Evolutionary conservation across 2,888 invertebrate species (phyloP), one percentile per base, ranked within the genome.

Genomic region (Dysmachus trigonus): DNA sequence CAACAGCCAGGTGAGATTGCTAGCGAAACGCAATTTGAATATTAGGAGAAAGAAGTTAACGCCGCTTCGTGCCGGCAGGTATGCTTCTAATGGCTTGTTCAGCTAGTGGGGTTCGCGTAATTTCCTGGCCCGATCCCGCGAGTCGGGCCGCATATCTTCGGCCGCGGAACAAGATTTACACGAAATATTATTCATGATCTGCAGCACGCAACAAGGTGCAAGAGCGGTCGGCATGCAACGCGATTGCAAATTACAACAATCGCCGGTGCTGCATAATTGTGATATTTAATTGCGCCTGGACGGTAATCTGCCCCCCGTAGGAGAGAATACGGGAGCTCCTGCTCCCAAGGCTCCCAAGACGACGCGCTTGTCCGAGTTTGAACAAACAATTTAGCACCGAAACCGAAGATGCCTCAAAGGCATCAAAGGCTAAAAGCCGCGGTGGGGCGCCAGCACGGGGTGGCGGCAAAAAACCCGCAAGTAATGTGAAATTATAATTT

Each of bases 401-500:
- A 33, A 73, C 31, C 27, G 13, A 73, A 73, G 31, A 33, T n/a
- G 31, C 33, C 31, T n/a, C 33, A 13, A 33, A 73, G 18, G 73
- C 73, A 73, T 73, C 22, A 76, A 76, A 76, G 38, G 18, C 62
- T 76, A 76, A 38, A 35, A 35, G 38, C 22, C 33, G 35, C 62
- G 62, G 10, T 27, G 62, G 62, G 2, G 22, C 22, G n/a, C n/a
- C n/a, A n/a, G n/a, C n/a, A n/a, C 27, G 30, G n/a, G 22, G 47
- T 22, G 33, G 31, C 31, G 2, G 13, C 33, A 47, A 47, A 47
- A 35, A 30, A 51, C 51, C 6, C 47, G 47, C 35, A 84, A 85
- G 38, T 86, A 85, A 79, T 85, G 84, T 31, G 71, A 51, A 86
- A 73, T 71, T 77, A 86, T 86, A 84, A 86, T 85, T 85, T 86